These are phyloP conservation scores for Brachionus manjavacas DNA, from an alignment of 1,140 invertebrate genomes.

Conservation along the genomic window DNA sequence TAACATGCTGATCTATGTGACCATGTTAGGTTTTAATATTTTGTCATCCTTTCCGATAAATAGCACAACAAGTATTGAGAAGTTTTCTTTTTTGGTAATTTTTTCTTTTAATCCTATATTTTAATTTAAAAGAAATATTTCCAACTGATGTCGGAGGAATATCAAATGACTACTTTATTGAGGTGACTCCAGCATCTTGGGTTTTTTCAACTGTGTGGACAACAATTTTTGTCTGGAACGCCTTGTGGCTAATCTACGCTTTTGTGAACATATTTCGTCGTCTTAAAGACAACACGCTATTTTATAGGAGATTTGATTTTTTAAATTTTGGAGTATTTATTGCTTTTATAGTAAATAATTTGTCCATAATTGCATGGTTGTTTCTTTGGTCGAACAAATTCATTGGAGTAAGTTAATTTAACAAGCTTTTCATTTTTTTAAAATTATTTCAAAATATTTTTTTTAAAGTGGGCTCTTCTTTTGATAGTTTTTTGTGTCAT, in stretches of 20 bases:
- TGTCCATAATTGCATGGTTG: slow-evolving; percentile 50
- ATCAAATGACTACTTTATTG: slow-evolving; percentile 46
- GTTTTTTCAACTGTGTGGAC: slow-evolving; percentile 51
- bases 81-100: background rate
- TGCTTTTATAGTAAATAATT: slow-evolving; percentile 46
- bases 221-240: slow-evolving; percentile 51
- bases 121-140: slow-evolving; percentile 47
- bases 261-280: slow-evolving; percentile 47
- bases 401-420: slow-evolving; percentile 44
- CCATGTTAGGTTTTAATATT: slow-evolving; percentile 24
- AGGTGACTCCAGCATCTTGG: slow-evolving; percentile 51
- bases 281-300: slow-evolving; percentile 44
- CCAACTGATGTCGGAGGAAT: slow-evolving; percentile 47
- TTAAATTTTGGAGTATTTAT: slow-evolving; percentile 46
- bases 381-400: slow-evolving; percentile 49
- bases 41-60: background rate
- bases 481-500: slow-evolving; percentile 34
- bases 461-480: slow-evolving; percentile 38
- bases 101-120: background rate
- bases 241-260: slow-evolving; percentile 48
- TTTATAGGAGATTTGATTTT: slow-evolving; percentile 45
- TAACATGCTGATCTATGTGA: slow-evolving; percentile 31
- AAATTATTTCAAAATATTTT: background rate
- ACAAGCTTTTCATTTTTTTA: too few species aligned
- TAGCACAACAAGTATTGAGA: background rate